A percentile compares a stretch with the other conserved stretches of the same genome.
Conservation (phyloP, 2,797 vertebrate species). For the Gorsachius magnificus region DNA sequence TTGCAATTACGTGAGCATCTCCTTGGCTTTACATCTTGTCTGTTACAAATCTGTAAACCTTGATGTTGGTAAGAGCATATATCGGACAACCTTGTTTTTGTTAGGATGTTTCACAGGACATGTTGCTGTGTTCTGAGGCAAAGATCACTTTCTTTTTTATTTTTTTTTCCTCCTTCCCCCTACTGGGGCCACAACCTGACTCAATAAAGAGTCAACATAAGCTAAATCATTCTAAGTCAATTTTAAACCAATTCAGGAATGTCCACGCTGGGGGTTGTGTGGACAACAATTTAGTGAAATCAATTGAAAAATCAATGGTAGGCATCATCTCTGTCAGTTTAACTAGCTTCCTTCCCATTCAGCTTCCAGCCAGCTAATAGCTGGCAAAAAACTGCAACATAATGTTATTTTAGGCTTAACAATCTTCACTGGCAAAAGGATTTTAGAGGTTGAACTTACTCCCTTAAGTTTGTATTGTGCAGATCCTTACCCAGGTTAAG, state of each 20-base stretch:
- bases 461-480: not conserved
- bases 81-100: not conserved
- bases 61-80: not conserved
- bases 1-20: not conserved
- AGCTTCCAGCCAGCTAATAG: not conserved
- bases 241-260: conserved; percentile 21
- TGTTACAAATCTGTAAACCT: not conserved
- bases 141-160: not conserved
- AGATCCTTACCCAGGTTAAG: not conserved
- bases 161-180: no score
- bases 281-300: conserved; percentile 44
- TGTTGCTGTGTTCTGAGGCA: not conserved
- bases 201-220: not conserved
- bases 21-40: not conserved
- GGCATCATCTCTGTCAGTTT: conserved; percentile 3
- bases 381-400: not conserved
- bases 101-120: not conserved
- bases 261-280: not conserved
- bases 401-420: not conserved
- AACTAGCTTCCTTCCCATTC: conserved; percentile 1
- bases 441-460: not conserved
- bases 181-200: not conserved
- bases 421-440: not conserved
- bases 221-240: conserved; percentile 34
- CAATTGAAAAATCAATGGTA: conserved; percentile 48